Evolutionary conservation across 2,797 vertebrate species (phyloP).

Genomic region (Tapera naevia): DNA sequence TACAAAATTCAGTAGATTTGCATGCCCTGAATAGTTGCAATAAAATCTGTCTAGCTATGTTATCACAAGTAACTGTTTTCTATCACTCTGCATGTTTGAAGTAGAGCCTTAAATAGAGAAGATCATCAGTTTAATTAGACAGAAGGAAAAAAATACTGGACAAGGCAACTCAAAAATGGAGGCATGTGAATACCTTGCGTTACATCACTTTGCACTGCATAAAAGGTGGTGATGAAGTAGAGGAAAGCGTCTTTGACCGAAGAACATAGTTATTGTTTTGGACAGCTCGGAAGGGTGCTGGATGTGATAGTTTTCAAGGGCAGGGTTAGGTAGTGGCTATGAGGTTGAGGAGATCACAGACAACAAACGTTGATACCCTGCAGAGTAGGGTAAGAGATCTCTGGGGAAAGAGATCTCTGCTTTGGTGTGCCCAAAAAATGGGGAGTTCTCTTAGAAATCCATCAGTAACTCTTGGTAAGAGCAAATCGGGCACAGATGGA

Average conservation of each 20-base stretch:
- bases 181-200: neutral
- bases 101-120: neutral
- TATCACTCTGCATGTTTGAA: neutral
- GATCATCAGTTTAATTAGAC: neutral
- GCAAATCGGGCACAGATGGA: neutral
- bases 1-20: too few relatives aligned
- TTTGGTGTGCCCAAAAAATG: neutral
- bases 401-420: neutral
- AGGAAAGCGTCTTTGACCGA: neutral
- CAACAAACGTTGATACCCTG: neutral
- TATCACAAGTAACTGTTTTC: too few relatives aligned
- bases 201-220: neutral
- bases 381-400: neutral
- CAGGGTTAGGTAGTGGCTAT: neutral
- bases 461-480: neutral
- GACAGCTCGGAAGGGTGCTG: neutral
- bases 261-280: neutral
- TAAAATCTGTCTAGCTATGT: too few relatives aligned
- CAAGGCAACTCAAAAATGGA: neutral
- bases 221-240: neutral
- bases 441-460: neutral
- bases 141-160: neutral
- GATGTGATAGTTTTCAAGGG: neutral
- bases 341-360: neutral
- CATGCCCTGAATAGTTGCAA: too few relatives aligned